Evolutionary conservation across 2,113 vertebrate species (phyloP).

Genomic region (Eonycteris spelaea): DNA sequence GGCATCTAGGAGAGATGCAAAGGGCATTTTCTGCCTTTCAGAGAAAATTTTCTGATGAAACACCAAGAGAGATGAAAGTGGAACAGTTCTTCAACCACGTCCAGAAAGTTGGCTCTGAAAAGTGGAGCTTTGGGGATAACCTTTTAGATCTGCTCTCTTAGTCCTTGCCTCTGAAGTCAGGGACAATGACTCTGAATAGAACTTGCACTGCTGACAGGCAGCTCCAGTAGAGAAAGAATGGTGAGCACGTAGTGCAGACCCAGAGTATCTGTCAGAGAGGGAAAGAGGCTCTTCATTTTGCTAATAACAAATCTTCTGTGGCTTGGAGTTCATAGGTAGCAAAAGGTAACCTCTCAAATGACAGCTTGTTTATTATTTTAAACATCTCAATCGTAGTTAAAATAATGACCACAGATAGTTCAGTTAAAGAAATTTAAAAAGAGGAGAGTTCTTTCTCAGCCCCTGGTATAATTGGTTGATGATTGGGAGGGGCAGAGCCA

Average conservation of each 20-base stretch:
- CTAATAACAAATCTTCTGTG: background rate
- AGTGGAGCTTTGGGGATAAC: background rate
- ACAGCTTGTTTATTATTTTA: slow-evolving; percentile 19
- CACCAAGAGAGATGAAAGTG: background rate
- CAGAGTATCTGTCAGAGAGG: background rate
- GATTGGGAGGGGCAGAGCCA: fast-evolving
- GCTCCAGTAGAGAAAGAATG: background rate
- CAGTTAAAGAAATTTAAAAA: background rate
- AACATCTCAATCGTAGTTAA: background rate
- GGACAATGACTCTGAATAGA: background rate
- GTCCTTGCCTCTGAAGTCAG: background rate
- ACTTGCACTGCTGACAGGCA: background rate
- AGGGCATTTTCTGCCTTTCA: background rate
- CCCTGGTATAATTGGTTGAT: background rate
- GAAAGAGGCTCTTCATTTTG: slow-evolving; percentile 2
- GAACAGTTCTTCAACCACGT: background rate
- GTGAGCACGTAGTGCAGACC: background rate
- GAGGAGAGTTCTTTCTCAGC: background rate
- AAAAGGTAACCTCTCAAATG: background rate
- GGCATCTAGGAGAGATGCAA: background rate
- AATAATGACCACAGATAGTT: background rate
- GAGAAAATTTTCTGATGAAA: slow-evolving; percentile 10
- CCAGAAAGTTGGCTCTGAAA: background rate
- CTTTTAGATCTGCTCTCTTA: slow-evolving; percentile 12
- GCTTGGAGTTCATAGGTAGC: background rate